phyloP scores from a whole-genome alignment of 2,113 vertebrate species.

The Nestor notabilis region DNA sequence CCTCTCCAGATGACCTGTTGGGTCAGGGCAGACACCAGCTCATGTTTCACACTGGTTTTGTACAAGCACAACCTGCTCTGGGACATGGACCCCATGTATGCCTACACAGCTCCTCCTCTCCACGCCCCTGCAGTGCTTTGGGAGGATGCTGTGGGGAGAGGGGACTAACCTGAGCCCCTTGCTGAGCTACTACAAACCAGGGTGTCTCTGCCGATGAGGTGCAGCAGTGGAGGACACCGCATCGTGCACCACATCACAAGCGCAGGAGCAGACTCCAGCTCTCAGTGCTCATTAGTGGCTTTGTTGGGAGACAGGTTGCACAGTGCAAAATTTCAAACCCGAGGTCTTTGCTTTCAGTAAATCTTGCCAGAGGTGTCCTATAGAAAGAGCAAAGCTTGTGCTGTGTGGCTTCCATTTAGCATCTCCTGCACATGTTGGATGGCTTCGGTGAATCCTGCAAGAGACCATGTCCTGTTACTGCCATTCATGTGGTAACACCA shows the following conservation, averaged over 20 bases:
- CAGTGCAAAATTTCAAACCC: fast-evolving
- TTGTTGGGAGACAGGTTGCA: fast-evolving
- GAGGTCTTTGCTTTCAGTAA: neutral
- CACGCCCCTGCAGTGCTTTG: fast-evolving
- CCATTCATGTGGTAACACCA: fast-evolving
- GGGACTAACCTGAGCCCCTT: neutral
- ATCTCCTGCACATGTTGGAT: neutral
- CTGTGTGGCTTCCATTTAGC: neutral
- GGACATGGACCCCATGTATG: fast-evolving
- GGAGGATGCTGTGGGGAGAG: neutral
- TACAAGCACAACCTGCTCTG: neutral
- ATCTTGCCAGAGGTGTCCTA: neutral
- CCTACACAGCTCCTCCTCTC: neutral
- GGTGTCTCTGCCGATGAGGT: neutral
- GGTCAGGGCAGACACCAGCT: neutral
- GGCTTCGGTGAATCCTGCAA: neutral
- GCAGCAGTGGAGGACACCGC: neutral
- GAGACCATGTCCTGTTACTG: fast-evolving
- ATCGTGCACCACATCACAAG: fast-evolving
- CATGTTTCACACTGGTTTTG: fast-evolving
- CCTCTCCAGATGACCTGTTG: neutral
- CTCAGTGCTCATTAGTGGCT: fast-evolving
- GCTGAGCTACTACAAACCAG: neutral
- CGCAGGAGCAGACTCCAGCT: neutral
- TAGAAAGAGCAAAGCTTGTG: neutral